Percentiles rank a stretch among this genome's conserved stretches.
Evolutionary conservation across 2,888 invertebrate genomes (phyloP).

Genomic region (Melanargia galathea): DNA sequence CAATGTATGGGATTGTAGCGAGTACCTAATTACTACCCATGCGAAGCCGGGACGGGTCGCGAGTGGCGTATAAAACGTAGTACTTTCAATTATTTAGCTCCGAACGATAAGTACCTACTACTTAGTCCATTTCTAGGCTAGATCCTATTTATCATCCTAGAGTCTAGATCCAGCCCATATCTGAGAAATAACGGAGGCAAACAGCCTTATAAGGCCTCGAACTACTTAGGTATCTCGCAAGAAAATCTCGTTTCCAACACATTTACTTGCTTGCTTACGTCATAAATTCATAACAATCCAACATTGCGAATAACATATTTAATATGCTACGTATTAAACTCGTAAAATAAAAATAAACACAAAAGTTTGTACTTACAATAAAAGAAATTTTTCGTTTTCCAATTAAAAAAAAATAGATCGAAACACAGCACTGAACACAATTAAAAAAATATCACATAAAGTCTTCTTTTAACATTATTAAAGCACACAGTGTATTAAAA

Average conservation of each 20-base stretch:
- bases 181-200: conserved; percentile 50
- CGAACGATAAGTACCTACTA: too few relatives aligned
- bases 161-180: conserved; percentile 44
- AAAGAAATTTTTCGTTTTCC: conserved; percentile 19
- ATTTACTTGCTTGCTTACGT: conserved; percentile 29
- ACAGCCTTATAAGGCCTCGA: conserved; percentile 44
- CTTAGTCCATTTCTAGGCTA: conserved; percentile 43
- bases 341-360: conserved; percentile 16
- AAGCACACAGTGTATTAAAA: conserved; percentile 44
- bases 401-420: conserved; percentile 21
- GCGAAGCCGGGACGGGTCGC: too few relatives aligned
- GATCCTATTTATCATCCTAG: conserved; percentile 46
- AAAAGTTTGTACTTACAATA: conserved; percentile 25
- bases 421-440: conserved; percentile 47
- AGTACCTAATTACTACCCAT: too few relatives aligned
- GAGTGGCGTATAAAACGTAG: conserved; percentile 24
- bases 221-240: conserved; percentile 40
- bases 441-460: conserved; percentile 42
- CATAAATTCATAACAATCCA: conserved; percentile 27
- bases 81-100: conserved; percentile 44
- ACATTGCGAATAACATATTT: conserved; percentile 11
- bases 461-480: conserved; percentile 50
- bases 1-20: too few relatives aligned
- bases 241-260: conserved; percentile 40
- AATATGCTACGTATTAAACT: too few relatives aligned